These are phyloP conservation scores for Phalloptychus januarius DNA, from an alignment of 2,797 vertebrate genomes.

Conservation along the genomic window DNA sequence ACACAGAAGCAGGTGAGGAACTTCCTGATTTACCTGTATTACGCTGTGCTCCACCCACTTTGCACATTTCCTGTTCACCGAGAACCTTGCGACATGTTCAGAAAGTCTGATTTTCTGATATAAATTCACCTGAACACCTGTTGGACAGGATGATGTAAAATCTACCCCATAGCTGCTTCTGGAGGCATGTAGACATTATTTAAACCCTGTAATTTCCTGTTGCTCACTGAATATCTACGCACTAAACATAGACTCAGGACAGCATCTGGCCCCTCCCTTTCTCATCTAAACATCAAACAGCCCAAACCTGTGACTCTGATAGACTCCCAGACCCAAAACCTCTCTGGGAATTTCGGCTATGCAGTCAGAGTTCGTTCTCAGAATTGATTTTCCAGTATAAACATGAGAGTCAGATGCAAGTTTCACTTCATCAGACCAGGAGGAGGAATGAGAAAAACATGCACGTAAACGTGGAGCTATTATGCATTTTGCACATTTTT, in stretches of 20 bases:
- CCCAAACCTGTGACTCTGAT: neutral
- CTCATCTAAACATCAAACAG: neutral
- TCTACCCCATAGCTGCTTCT: neutral
- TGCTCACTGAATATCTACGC: neutral
- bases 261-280: neutral
- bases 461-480: neutral
- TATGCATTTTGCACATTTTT: no score
- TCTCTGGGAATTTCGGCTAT: neutral
- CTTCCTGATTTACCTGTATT: slow-evolving; percentile 6
- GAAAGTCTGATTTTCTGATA: neutral
- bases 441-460: neutral
- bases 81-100: neutral
- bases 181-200: neutral
- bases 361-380: neutral
- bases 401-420: neutral
- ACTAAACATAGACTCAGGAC: neutral
- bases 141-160: neutral
- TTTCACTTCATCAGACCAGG: neutral
- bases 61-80: neutral
- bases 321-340: neutral
- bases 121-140: neutral
- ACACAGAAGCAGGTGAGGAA: neutral
- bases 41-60: neutral
- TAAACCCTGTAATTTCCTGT: neutral
- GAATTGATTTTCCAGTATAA: neutral